Conservation (phyloP, 2,797 vertebrate genomes). For the Paguma larvata region DNA sequence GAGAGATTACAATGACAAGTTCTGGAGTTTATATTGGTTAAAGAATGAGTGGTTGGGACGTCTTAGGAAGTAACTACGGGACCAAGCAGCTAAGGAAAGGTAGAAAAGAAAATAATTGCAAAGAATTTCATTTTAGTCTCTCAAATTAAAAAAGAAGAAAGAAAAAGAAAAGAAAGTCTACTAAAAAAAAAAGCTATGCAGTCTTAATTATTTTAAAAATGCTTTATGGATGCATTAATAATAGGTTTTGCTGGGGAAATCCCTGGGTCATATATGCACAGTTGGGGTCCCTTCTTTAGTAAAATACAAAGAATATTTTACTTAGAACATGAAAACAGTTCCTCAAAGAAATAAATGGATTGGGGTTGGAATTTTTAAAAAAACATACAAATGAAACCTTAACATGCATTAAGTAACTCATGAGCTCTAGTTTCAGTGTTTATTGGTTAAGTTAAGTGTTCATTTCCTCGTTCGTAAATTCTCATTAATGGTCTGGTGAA, state of each 20-base stretch:
- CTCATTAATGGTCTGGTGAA: background rate
- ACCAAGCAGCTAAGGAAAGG: background rate
- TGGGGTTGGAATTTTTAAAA: conserved; percentile 18
- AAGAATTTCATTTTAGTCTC: background rate
- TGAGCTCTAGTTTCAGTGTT: background rate
- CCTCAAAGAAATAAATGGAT: background rate
- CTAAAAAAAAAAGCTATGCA: conserved; percentile 11
- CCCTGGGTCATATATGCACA: background rate
- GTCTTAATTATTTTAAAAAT: background rate
- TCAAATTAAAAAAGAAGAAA: background rate
- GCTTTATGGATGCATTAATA: background rate
- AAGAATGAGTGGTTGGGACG: background rate
- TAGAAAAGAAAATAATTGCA: background rate
- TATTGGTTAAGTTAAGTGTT: background rate
- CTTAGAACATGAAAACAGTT: background rate
- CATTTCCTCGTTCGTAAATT: background rate
- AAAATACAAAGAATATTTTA: conserved; percentile 51
- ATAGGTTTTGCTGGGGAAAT: background rate
- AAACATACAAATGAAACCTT: background rate
- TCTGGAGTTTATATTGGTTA: background rate
- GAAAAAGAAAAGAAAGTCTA: conserved; percentile 23
- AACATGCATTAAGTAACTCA: background rate
- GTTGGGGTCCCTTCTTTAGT: background rate
- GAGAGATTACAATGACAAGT: background rate
- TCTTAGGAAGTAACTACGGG: background rate